Evolutionary conservation across 2,797 vertebrate genomes (phyloP).

Genomic region (Erethizon dorsatum): DNA sequence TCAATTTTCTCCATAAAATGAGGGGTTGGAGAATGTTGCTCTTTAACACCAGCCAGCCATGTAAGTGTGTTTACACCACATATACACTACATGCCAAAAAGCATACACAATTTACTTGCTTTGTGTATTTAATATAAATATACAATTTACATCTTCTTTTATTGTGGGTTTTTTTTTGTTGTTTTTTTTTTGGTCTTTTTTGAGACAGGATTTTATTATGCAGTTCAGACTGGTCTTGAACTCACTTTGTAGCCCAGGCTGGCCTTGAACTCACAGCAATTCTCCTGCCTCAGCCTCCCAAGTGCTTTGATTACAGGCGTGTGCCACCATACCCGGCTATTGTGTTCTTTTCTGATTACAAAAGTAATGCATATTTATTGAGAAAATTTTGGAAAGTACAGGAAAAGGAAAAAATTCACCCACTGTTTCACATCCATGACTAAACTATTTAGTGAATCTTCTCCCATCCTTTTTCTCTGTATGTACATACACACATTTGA

Average conservation of each 20-base stretch:
- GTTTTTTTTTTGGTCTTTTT: neutral
- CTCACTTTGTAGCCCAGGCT: neutral
- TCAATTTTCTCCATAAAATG: slow-evolving; percentile 10
- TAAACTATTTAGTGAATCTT: neutral
- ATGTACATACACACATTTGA: neutral
- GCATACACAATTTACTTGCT: neutral
- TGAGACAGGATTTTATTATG: too few species aligned
- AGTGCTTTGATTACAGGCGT: neutral
- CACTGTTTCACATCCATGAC: neutral
- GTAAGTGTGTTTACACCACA: neutral
- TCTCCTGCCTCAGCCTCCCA: neutral
- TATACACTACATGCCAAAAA: neutral
- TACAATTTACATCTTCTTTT: neutral
- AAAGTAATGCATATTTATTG: slow-evolving; percentile 15
- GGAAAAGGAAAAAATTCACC: neutral
- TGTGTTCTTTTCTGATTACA: slow-evolving; percentile 23
- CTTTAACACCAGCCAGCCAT: neutral
- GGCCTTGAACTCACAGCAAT: neutral
- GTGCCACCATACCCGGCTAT: neutral
- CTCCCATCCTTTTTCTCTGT: neutral
- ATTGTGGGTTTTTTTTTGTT: neutral
- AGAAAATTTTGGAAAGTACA: slow-evolving; percentile 20
- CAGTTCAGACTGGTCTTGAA: neutral
- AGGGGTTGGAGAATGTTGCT: neutral
- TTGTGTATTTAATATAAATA: neutral